Percentiles rank a stretch among this genome's conserved stretches.
phyloP scores from a whole-genome alignment of 2,113 vertebrate species.

The Erythrolamprus reginae region DNA sequence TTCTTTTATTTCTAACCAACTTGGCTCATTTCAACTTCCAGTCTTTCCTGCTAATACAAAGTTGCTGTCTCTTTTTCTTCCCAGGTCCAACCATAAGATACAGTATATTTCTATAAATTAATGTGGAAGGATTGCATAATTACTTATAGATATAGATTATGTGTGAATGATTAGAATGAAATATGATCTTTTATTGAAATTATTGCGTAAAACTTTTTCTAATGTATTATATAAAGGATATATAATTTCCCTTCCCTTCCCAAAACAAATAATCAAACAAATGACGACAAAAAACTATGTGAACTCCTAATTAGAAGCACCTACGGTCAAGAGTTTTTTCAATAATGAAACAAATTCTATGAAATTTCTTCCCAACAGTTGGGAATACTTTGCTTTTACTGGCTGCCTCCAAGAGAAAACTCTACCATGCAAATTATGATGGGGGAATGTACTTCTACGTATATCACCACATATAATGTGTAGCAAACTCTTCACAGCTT shows the following conservation, averaged over 20 bases:
- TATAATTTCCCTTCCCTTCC: neutral
- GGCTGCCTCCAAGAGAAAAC: neutral
- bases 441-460: neutral
- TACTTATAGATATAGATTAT: neutral
- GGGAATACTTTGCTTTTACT: neutral
- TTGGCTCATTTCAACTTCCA: neutral
- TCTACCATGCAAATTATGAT: neutral
- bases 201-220: neutral
- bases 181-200: neutral
- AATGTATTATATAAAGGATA: neutral
- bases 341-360: neutral
- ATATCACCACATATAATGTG: neutral
- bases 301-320: neutral
- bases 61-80: neutral
- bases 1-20: neutral
- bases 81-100: neutral
- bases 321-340: neutral
- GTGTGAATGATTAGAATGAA: neutral
- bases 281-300: neutral
- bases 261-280: neutral
- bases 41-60: neutral
- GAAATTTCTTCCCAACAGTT: neutral
- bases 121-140: neutral
- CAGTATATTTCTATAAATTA: neutral
- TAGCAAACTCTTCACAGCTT: neutral